Conservation (phyloP, 2,113 vertebrate genomes). For the Eulemur rufifrons region DNA sequence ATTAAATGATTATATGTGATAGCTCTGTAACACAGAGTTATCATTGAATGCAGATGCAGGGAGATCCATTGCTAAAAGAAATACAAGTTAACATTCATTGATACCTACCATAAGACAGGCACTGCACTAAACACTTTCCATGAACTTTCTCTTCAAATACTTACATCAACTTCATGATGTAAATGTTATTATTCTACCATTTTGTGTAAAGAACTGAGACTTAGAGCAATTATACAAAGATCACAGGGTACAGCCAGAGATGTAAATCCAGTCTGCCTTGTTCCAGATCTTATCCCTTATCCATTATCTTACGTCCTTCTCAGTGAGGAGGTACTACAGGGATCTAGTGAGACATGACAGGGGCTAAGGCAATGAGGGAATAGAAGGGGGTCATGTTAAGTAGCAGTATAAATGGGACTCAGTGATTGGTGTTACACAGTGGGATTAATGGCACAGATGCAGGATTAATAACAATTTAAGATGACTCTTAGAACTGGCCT, state of each 20-base stretch:
- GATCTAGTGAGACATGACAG: neutral
- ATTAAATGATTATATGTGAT: neutral
- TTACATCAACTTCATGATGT: neutral
- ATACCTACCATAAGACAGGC: neutral
- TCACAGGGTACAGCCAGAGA: neutral
- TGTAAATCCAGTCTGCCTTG: neutral
- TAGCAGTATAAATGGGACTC: neutral
- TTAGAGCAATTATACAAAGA: neutral
- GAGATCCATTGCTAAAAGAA: neutral
- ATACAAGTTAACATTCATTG: neutral
- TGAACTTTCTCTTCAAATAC: neutral
- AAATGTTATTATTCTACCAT: neutral
- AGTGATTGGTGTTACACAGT: fast-evolving
- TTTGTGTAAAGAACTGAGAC: neutral
- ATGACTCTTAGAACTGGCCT: neutral
- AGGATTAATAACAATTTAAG: neutral
- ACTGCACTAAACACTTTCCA: neutral
- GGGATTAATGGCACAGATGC: neutral
- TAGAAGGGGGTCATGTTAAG: neutral
- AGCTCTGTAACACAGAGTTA: neutral
- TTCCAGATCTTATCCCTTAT: neutral
- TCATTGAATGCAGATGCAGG: slow-evolving; percentile 38
- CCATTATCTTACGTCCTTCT: neutral
- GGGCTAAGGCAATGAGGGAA: neutral
- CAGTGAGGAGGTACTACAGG: neutral